phyloP scores from a whole-genome alignment of 2,888 invertebrate species.

The Pachliopta kotzebuea region DNA sequence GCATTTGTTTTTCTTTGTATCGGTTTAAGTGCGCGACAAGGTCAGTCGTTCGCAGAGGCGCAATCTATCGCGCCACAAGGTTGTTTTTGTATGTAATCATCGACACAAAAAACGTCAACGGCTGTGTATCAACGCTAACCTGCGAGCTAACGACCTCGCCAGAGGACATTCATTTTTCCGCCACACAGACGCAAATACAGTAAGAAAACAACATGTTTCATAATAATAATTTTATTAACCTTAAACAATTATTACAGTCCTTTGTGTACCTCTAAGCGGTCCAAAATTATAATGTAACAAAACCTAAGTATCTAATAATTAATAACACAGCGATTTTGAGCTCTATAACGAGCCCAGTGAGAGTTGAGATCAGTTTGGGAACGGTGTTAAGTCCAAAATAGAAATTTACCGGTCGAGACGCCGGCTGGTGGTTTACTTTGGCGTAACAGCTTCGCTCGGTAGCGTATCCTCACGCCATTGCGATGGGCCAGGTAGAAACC shows the following conservation, averaged over 20 bases:
- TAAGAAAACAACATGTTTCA: conserved; percentile 45
- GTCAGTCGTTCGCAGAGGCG: conserved; percentile 38
- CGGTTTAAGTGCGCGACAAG: conserved; percentile 24
- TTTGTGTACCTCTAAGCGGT: conserved; percentile 52
- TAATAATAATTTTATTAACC: conserved; percentile 55
- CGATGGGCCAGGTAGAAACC: conserved; percentile 61
- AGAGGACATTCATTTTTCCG: conserved; percentile 36
- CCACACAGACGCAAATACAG: conserved; percentile 28
- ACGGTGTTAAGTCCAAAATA: conserved; percentile 63
- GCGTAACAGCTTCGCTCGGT: conserved; percentile 44
- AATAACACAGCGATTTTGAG: conserved; percentile 74
- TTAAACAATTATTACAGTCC: conserved; percentile 73
- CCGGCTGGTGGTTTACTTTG: conserved; percentile 41
- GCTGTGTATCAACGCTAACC: conserved; percentile 14
- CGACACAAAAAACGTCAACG: conserved; percentile 32
- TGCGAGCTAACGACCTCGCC: conserved; percentile 34
- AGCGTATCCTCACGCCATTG: conserved; percentile 42
- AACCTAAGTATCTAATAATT: conserved; percentile 69
- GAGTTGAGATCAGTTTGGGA: conserved; percentile 71
- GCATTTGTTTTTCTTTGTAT: background rate
- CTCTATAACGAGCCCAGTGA: conserved; percentile 72
- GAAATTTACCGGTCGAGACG: conserved; percentile 38
- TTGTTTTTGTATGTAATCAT: conserved; percentile 77
- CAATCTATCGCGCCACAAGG: conserved; percentile 53
- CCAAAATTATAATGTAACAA: conserved; percentile 61